A percentile compares a stretch with the other conserved stretches of the same genome.
phyloP scores from a whole-genome alignment of 2,888 invertebrate genomes.

The Drosophila tanythrix region DNA sequence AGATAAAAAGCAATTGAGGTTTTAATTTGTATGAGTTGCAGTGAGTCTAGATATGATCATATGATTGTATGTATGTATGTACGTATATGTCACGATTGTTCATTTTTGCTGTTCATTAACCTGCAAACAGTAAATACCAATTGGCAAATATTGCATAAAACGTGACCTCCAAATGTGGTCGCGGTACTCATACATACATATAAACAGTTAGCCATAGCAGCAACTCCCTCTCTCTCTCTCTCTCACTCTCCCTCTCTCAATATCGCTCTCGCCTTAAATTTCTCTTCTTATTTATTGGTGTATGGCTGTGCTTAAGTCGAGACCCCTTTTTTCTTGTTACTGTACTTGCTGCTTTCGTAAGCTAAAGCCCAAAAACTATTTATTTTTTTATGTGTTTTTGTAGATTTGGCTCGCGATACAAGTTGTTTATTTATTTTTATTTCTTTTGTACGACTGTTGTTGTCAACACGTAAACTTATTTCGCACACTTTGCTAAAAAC shows the following conservation, averaged over 20 bases:
- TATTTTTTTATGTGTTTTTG: slow-evolving; percentile 10
- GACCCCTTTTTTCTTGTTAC: slow-evolving; percentile 60
- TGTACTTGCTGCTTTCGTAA: background rate
- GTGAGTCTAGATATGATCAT: too few species aligned
- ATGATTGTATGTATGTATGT: too few species aligned
- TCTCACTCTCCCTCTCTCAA: background rate
- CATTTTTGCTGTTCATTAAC: too few species aligned
- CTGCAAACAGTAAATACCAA: slow-evolving; percentile 4
- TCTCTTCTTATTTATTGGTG: background rate
- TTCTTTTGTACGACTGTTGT: slow-evolving; percentile 3
- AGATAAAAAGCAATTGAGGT: too few species aligned
- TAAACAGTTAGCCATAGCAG: background rate
- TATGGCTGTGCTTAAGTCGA: slow-evolving; percentile 41
- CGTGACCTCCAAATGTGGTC: slow-evolving; percentile 32
- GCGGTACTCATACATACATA: background rate
- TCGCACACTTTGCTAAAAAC: background rate
- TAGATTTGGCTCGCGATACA: slow-evolving; percentile 23
- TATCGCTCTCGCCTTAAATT: background rate
- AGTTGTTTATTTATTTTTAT: slow-evolving; percentile 14
- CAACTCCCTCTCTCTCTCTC: background rate
- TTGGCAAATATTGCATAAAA: slow-evolving; percentile 14
- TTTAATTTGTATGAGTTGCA: too few species aligned
- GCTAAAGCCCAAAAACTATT: slow-evolving; percentile 4
- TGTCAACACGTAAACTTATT: slow-evolving; percentile 4
- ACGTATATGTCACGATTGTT: too few species aligned